These are phyloP conservation scores for Brachyalestes nurse DNA, from an alignment of 2,797 vertebrate genomes.

Conservation along the genomic window DNA sequence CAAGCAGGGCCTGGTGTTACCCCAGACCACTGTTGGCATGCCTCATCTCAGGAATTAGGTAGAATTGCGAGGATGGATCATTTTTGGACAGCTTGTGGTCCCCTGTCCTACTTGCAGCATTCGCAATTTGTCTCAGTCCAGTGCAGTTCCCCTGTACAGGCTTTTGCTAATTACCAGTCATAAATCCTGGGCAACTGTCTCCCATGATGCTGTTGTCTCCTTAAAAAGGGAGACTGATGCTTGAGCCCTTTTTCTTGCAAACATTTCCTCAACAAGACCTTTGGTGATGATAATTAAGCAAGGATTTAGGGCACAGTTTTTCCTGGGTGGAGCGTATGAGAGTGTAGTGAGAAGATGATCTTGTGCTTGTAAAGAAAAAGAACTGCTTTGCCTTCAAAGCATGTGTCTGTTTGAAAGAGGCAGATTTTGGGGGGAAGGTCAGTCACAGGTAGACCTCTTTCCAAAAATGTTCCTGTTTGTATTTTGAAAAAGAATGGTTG, in stretches of 20 bases:
- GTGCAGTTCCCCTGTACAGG: conserved; percentile 44
- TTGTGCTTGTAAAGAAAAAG: conserved; percentile 5
- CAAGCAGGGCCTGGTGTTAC: conserved; percentile 48
- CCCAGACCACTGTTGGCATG: conserved; percentile 45
- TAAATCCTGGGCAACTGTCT: conserved; percentile 51
- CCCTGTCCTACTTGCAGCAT: conserved; percentile 34
- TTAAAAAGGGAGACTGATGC: conserved; percentile 35
- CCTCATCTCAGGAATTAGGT: conserved; percentile 35
- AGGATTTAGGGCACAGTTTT: conserved; percentile 28
- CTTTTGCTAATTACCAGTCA: conserved; percentile 59
- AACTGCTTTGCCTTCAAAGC: neutral
- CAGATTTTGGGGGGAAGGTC: neutral
- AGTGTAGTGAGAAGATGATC: conserved; percentile 15
- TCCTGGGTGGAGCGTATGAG: conserved; percentile 38
- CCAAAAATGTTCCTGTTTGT: conserved; percentile 6
- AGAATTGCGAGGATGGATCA: conserved; percentile 45
- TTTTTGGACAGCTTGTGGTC: conserved; percentile 38
- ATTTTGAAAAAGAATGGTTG: conserved; percentile 23
- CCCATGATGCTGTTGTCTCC: conserved; percentile 41
- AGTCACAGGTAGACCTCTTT: neutral
- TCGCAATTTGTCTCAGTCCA: conserved; percentile 54
- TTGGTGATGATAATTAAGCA: conserved; percentile 8
- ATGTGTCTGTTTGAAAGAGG: neutral
- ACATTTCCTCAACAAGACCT: conserved; percentile 25
- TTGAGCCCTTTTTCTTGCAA: neutral